phyloP scores from a whole-genome alignment of 2,888 invertebrate species.

The Sinhomidia bicolor region DNA sequence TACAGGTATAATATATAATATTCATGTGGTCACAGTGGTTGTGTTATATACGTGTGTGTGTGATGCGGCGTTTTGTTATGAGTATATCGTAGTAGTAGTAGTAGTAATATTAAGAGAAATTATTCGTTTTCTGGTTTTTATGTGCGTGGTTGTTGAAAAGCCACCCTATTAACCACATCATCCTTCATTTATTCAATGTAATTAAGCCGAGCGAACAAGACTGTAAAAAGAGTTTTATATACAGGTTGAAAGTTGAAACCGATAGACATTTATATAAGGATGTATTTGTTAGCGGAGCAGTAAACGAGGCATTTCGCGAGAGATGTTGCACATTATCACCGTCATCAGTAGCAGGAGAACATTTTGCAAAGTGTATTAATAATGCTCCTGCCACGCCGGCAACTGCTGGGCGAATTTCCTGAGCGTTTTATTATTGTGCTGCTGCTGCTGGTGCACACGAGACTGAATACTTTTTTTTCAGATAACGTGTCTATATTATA shows the following conservation, averaged over 20 bases:
- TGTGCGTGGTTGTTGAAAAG: slow-evolving; percentile 63
- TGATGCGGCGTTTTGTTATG: neutral
- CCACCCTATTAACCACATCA: slow-evolving; percentile 71
- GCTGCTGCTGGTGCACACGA: slow-evolving; percentile 42
- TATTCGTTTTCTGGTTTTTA: slow-evolving; percentile 60
- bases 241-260: neutral
- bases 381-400: slow-evolving; percentile 32
- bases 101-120: slow-evolving; percentile 34
- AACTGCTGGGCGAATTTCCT: slow-evolving; percentile 47
- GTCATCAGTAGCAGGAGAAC: slow-evolving; percentile 53
- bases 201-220: slow-evolving; percentile 65
- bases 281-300: slow-evolving; percentile 35
- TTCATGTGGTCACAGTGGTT: too few relatives aligned
- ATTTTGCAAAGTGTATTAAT: slow-evolving; percentile 49
- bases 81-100: neutral
- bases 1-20: neutral
- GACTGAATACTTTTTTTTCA: slow-evolving; percentile 15
- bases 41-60: neutral
- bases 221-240: slow-evolving; percentile 24
- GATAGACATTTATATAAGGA: slow-evolving; percentile 30
- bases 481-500: slow-evolving; percentile 34
- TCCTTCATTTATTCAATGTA: slow-evolving; percentile 68
- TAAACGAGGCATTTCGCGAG: slow-evolving; percentile 59
- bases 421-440: slow-evolving; percentile 21
- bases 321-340: slow-evolving; percentile 74